Base-by-base conservation (phyloP, 2,888 invertebrate species). In the Bombyx huttoni region DNA sequence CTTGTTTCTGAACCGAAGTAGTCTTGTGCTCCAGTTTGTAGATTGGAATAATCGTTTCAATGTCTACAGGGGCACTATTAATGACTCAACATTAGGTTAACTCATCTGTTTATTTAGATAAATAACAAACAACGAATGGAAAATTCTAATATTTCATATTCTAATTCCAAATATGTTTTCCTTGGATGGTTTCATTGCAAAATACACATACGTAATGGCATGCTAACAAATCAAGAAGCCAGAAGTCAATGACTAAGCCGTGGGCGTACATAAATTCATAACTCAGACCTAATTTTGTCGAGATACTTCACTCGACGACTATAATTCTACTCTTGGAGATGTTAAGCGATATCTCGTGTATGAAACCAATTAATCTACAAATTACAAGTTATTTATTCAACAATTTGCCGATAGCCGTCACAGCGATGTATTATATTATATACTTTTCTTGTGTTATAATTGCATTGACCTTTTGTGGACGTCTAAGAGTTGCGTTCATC, bases 201-300 rank as follows among this genome's bases (percentile, higher is more conserved):
- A 40, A 40, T 40, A 10, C 40, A 40, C 40, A 40, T 66, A 59
- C 67, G 64, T 73, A 69, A 75, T 69, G 68, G 67, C 64, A 71
- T 71, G 71, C 65, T 75, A 78, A 79, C 78, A 68, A 79, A 80
- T 79, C 76, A 80, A 81, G 73, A 73, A 75, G 70, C 63, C 72
- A 77, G 73, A 69, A 82, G 80, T 78, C 81, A 76, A 77, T 78
- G 79, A 70, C 77, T 79, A 60, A 65, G 62, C 67, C 68, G 80
- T 79, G 75, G 79, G 81, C 76, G 77, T 76, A 75, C 77, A 75
- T 24, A 24, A 24, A 24, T 24, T 24, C 24, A 24, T 81, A 81
- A 81, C 77, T 83, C 78, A 80, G 72, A 72, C 71, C 71, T 81
- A 81, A 84, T 84, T 81, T 78, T 75, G 73, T 68, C 74, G 79